Base-by-base conservation (phyloP, 2,113 vertebrate species). In the Brienomyrus longianalis region DNA sequence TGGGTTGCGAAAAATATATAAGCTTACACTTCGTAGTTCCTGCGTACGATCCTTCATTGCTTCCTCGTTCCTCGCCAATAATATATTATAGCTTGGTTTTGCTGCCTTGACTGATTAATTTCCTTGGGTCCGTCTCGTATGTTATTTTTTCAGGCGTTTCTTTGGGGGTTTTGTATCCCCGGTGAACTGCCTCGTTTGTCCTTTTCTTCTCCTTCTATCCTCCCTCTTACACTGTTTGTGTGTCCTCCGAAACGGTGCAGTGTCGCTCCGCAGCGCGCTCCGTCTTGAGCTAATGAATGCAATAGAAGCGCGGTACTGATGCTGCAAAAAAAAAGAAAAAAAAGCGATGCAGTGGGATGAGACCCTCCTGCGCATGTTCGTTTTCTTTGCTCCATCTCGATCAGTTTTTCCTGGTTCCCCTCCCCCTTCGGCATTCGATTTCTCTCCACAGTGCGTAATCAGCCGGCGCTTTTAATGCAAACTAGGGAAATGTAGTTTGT, bases 41-140 rank as follows among this genome's bases (percentile, higher is more conserved):
- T 94, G 93, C 92, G 93, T 94, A 88, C 93, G 93, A 89, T 94
- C 93, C 93, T 94, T 94, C 93, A 94, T 94, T 91, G 90, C 91
- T 90, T 80, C 93, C 91, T 91, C 92, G 93, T 91, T 92, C 91
- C 88, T 89, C 62, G n/a, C 91, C 92, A 89, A 83, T 91, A 88
- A 86, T 91, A 90, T 91, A 91, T 51, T 89, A 88, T 88, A 86
- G 88, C 91, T 91, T 90, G 90, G 84, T 62, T 88, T 92, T 92
- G 77, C 90, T 87, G 88, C 91, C 87, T 91, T 88, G 89, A 89
- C 90, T 39, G 91, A 90, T 89, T 92, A 85, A 89, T 90, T 90
- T 91, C 91, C 89, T 77, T 90, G 52, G 27, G 85, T 91, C 86
- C 89, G 89, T 47, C 91, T 87, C 83, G 80, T 85, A 77, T 89